Conservation (phyloP, 2,797 vertebrate species). For the Otolemur crassicaudatus region DNA sequence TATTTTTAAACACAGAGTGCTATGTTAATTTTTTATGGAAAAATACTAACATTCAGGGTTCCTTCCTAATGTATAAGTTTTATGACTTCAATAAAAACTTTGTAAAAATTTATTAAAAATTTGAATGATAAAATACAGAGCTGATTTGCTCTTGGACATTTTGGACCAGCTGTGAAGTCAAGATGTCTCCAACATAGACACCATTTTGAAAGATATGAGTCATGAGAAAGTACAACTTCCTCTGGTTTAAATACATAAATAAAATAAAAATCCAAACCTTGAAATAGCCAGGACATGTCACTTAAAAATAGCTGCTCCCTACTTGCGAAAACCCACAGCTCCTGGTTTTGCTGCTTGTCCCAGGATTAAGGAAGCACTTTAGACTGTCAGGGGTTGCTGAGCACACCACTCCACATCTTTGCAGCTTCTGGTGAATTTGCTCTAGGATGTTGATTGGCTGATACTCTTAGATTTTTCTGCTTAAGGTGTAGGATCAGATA, state of each 20-base stretch:
- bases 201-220: constrained; percentile 54
- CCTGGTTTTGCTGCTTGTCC: neutral
- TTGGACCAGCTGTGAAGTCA: neutral
- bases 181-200: neutral
- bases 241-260: constrained; percentile 64
- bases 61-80: neutral
- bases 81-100: neutral
- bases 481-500: neutral
- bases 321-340: neutral
- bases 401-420: neutral
- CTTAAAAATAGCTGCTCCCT: neutral
- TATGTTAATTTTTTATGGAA: neutral
- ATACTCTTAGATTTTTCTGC: neutral
- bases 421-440: neutral
- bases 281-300: constrained; percentile 40
- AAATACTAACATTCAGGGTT: neutral
- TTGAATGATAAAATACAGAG: neutral
- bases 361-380: neutral
- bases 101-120: neutral
- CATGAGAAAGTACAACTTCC: constrained; percentile 71
- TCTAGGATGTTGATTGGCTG: neutral
- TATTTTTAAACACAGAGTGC: neutral
- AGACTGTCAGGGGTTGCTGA: neutral
- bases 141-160: neutral
- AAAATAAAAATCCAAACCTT: constrained; percentile 36